These are phyloP conservation scores for Cosmorhoe ocellata DNA, from an alignment of 2,888 invertebrate genomes.

Conservation along the genomic window DNA sequence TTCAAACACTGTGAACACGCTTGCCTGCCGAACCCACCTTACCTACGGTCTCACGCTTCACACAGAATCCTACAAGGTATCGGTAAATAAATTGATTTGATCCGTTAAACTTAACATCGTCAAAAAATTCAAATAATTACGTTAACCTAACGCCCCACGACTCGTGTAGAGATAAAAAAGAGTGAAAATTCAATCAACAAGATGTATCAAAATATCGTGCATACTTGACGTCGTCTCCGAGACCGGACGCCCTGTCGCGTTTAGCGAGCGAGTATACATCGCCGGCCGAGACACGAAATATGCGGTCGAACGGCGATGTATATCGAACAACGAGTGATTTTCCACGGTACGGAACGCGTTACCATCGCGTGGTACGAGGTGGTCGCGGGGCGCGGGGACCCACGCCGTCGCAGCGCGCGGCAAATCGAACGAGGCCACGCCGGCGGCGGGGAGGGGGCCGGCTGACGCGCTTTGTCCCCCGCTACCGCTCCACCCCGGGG, in stretches of 20 bases:
- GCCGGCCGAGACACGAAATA: constrained; percentile 38
- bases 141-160: constrained; percentile 51
- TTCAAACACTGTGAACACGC: constrained; percentile 22
- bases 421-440: constrained; percentile 81
- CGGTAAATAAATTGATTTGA: constrained; percentile 18
- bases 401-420: constrained; percentile 54
- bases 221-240: constrained; percentile 48
- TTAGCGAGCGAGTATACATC: constrained; percentile 46
- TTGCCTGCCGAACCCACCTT: constrained; percentile 5
- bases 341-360: constrained; percentile 67
- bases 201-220: constrained; percentile 56
- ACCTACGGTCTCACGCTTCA: constrained; percentile 18
- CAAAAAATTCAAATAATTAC: constrained; percentile 10
- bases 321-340: constrained; percentile 57
- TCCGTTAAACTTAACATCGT: constrained; percentile 27
- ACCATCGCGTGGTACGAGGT: constrained; percentile 62
- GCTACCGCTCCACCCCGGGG: constrained; percentile 48
- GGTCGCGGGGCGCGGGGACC: constrained; percentile 51
- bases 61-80: constrained; percentile 16
- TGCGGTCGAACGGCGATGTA: constrained; percentile 56
- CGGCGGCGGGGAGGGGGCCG: constrained; percentile 42
- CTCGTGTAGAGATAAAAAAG: constrained; percentile 48
- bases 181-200: constrained; percentile 60
- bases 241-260: constrained; percentile 36
- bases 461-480: constrained; percentile 46